A percentile compares a stretch with the other conserved stretches of the same genome.
phyloP scores from a whole-genome alignment of 92 coral and sea anemone genomes.

The Porites cylindrica region DNA sequence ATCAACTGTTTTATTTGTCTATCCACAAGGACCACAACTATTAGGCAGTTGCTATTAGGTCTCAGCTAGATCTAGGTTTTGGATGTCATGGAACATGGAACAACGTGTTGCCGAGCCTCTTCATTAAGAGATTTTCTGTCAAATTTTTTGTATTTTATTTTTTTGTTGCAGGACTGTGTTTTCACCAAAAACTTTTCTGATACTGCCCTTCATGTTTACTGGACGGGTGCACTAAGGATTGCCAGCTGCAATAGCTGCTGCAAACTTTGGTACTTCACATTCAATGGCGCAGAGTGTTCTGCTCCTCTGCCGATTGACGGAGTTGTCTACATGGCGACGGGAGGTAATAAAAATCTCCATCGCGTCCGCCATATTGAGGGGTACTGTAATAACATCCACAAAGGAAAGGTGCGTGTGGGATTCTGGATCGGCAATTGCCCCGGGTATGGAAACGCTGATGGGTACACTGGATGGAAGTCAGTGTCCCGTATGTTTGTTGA shows the following conservation, averaged over 20 bases:
- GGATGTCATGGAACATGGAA: too few relatives aligned
- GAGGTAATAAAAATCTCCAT: not conserved
- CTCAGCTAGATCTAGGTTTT: too few relatives aligned
- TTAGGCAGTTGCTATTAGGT: too few relatives aligned
- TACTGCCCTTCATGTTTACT: not conserved
- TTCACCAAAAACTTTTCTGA: not conserved
- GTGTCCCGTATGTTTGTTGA: slow-evolving; percentile 53
- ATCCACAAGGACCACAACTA: too few relatives aligned
- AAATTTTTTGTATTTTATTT: too few relatives aligned
- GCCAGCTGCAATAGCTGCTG: not conserved
- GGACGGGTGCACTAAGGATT: not conserved
- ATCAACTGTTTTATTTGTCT: too few relatives aligned
- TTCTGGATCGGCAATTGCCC: slow-evolving; percentile 57
- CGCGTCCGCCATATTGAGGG: slow-evolving; percentile 30
- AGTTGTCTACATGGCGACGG: not conserved
- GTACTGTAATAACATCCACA: slow-evolving; percentile 26
- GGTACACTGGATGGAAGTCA: slow-evolving; percentile 33
- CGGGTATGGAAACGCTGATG: slow-evolving; percentile 43
- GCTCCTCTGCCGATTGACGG: slow-evolving; percentile 17
- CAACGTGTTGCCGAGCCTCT: too few relatives aligned
- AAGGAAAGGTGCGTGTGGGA: slow-evolving; percentile 39
- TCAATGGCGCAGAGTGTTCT: slow-evolving; percentile 14
- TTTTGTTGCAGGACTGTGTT: not conserved
- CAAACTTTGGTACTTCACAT: slow-evolving; percentile 18
- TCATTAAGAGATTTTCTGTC: too few relatives aligned